Evolutionary conservation across 1,140 invertebrate genomes (phyloP).

Genomic region (Anoplolepis gracilipes): DNA sequence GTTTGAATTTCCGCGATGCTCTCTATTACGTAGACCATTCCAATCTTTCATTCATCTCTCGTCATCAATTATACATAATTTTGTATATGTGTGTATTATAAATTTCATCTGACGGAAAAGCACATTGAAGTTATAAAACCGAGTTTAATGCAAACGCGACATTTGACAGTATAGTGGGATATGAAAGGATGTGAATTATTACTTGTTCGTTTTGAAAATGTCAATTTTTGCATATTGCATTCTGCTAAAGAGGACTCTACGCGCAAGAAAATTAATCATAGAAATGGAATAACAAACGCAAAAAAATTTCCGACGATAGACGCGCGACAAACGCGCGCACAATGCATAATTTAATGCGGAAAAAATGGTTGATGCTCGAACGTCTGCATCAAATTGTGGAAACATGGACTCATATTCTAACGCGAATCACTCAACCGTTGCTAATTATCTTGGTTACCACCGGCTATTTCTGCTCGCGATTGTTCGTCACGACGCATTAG

Average conservation of each 20-base stretch:
- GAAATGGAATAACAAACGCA: neutral
- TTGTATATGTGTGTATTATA: no score
- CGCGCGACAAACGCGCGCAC: no score
- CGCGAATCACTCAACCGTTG: neutral
- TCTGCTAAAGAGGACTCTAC: neutral
- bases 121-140: neutral
- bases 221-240: neutral
- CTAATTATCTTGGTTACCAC: constrained; percentile 62
- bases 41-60: constrained; percentile 15
- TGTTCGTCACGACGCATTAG: constrained; percentile 57
- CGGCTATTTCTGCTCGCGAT: constrained; percentile 48
- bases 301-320: neutral
- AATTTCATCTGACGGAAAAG: neutral
- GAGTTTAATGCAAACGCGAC: neutral
- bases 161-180: neutral
- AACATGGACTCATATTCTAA: constrained; percentile 5
- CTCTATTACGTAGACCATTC: neutral
- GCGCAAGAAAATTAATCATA: neutral
- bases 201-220: neutral
- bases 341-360: neutral
- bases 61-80: constrained; percentile 5
- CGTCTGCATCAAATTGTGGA: neutral
- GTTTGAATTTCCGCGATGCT: constrained; percentile 5
- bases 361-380: neutral
- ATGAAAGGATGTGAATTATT: neutral